Evolutionary conservation across 1,140 invertebrate genomes (phyloP), one percentile per base, ranked within the genome.

Genomic region (Drosophila ficusphila): DNA sequence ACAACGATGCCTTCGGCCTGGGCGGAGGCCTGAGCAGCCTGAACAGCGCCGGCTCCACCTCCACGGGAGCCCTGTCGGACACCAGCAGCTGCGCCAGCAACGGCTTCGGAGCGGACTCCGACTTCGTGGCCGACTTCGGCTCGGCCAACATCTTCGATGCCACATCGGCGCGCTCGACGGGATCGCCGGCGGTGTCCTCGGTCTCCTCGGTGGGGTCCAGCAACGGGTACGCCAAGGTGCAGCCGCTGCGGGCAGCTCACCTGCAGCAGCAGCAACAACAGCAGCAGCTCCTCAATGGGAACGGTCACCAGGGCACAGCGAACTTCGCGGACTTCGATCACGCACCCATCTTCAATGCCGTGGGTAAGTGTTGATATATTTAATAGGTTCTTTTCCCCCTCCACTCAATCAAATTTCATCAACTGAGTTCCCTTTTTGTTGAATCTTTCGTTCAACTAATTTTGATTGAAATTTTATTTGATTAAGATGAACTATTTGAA

Each of bases 301-400:
- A 56, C 36, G 72, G 61, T 14, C 38, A 27, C 12, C 36, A 58
- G 36, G 46, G 46, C 11, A 42, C 78, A 21, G 91, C 88, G 68
- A 91, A 94, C 33, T 96, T 96, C 91, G 95, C 95, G 5, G 95
- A 95, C 90, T 95, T 95, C 90, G 95, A 96, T 53, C 94, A 95
- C 91, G 95, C 95, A 81, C 94, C 94, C 53, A 93, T 94, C 56
- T 95, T 95, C 76, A 93, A 93, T 90, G 93, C 93, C 57, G 81
- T 92, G 36, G 81, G 92, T 93, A 91, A 93, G 93, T 51, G 23
- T 18, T n/a, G 6, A 25, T n/a, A 18, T 23, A 1, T 3, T 12
- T 36, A n/a, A n/a, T n/a, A 21, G 29, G 11, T 18, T 18, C 3
- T 16, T 21, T 54, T n/a, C 25, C 1, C 7, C 1, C 9, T 34